Evolutionary conservation across 2,888 invertebrate genomes (phyloP), one percentile per base, ranked within the genome.

Genomic region (Luperina testacea): DNA sequence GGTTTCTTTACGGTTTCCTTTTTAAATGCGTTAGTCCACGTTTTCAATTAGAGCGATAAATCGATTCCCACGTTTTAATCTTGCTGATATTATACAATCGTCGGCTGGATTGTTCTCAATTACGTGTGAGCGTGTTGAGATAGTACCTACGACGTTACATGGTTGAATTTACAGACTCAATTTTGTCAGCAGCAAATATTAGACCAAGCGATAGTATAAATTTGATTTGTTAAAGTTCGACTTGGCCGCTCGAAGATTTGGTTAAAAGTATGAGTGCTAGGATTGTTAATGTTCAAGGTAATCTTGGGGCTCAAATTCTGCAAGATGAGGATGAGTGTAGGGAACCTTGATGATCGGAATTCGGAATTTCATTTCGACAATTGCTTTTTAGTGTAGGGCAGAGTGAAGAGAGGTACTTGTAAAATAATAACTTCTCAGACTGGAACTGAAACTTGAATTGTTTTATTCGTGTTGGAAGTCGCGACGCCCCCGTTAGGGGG

Each of bases 51-150:
- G 38, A 81, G 38, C 64, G 64, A 24, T 57, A 27, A 77, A 83
- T 77, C 69, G 64, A 83, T 83, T 81, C 51, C 57, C 64, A 77
- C 69, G 64, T 65, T 77, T 32, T 77, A 51, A 65, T 77, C 69
- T 63, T 7, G 53, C 11, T 64, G 53, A 42, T 51, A 45, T 83
- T 65, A 83, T 65, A 70, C 57, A 83, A 65, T 45, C 64, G 0
- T 42, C 53, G 77, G 27, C 7, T 63, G 45, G 32, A 57, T 64
- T 69, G 68, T 48, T 32, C 11, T 83, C 57, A 51, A 83, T 77
- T 77, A 32, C 57, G 3, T 45, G 69, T 51, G 17, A 70, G n/a
- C 78, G n/a, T 67, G 27, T 38, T 59, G 51, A 57, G 20, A 65
- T 81, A 59, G 27, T 68, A n/a, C 20, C n/a, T 27, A 27, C n/a